Percentiles rank a stretch among this genome's conserved stretches.
Evolutionary conservation across 2,113 vertebrate genomes (phyloP).

Genomic region (Benthochromis sp.): DNA sequence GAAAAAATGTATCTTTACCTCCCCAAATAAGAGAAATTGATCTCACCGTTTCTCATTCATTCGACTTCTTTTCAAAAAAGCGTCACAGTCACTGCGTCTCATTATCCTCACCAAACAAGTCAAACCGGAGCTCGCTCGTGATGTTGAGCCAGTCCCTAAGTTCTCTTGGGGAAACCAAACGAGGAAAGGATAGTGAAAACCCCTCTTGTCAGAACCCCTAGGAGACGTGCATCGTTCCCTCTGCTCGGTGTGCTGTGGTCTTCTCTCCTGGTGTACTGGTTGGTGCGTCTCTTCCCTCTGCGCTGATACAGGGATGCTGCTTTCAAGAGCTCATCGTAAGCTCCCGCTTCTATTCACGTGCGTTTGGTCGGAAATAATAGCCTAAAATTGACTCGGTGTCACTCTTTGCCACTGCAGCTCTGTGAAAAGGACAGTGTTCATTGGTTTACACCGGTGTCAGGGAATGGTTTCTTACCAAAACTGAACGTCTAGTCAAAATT

Average conservation of each 20-base stretch:
- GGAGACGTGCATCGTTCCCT: conserved; percentile 8
- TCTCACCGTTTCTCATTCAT: background rate
- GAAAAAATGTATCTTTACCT: background rate
- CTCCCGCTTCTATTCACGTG: conserved; percentile 38
- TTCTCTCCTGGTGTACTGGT: conserved; percentile 4
- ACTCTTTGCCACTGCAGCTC: background rate
- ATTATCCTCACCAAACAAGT: conserved; percentile 7
- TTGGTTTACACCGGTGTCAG: background rate
- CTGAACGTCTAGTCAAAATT: background rate
- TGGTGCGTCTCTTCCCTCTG: conserved; percentile 37
- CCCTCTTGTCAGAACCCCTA: conserved; percentile 24
- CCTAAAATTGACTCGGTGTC: background rate
- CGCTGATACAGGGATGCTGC: conserved; percentile 50
- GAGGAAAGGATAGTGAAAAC: background rate
- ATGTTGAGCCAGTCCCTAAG: background rate
- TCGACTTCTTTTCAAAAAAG: conserved; percentile 4
- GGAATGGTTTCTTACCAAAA: background rate
- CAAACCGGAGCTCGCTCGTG: background rate
- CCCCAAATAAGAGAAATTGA: conserved; percentile 5
- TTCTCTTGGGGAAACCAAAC: background rate
- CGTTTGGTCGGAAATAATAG: background rate
- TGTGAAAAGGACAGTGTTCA: background rate
- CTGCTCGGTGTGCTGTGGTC: background rate
- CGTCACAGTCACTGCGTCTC: background rate
- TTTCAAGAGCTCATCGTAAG: conserved; percentile 47